A percentile compares a stretch with the other conserved stretches of the same genome.
These are phyloP conservation scores for Peribatodes rhomboidaria DNA, from an alignment of 2,888 invertebrate species.

Conservation along the genomic window DNA sequence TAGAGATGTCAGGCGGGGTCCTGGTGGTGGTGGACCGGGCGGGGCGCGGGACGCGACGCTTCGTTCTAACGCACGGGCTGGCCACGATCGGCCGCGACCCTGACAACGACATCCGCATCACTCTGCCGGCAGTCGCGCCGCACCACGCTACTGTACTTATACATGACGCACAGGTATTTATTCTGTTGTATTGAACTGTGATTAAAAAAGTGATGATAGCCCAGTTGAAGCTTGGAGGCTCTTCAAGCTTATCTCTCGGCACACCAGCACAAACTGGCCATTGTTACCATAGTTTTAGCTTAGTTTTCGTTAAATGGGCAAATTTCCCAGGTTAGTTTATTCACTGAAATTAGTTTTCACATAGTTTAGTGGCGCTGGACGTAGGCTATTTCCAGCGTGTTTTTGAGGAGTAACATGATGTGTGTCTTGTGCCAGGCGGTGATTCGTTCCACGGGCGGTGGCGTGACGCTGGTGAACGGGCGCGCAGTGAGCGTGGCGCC, in stretches of 20 bases:
- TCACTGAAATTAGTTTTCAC: too few relatives aligned
- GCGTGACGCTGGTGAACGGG: slow-evolving; percentile 77
- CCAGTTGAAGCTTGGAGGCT: too few relatives aligned
- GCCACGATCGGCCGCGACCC: slow-evolving; percentile 74
- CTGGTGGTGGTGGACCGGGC: slow-evolving; percentile 75
- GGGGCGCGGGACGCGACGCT: slow-evolving; percentile 72
- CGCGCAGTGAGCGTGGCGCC: slow-evolving; percentile 71
- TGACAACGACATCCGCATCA: slow-evolving; percentile 73
- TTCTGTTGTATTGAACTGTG: neutral
- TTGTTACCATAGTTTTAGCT: too few relatives aligned
- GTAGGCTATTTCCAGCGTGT: too few relatives aligned
- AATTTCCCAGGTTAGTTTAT: too few relatives aligned
- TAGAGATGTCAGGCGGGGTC: slow-evolving; percentile 72
- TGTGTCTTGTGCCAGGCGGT: slow-evolving; percentile 66
- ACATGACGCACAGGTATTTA: slow-evolving; percentile 67
- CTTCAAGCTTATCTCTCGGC: too few relatives aligned
- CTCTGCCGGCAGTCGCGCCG: slow-evolving; percentile 65
- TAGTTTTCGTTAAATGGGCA: too few relatives aligned
- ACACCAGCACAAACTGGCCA: too few relatives aligned
- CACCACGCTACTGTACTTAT: slow-evolving; percentile 79
- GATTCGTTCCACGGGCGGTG: slow-evolving; percentile 74
- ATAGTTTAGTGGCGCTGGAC: neutral
- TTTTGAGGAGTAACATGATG: too few relatives aligned
- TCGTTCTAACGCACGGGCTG: slow-evolving; percentile 64
- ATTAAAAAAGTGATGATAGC: too few relatives aligned